Base-by-base conservation (phyloP, 1,140 invertebrate species). In the Bombus consobrinus region DNA sequence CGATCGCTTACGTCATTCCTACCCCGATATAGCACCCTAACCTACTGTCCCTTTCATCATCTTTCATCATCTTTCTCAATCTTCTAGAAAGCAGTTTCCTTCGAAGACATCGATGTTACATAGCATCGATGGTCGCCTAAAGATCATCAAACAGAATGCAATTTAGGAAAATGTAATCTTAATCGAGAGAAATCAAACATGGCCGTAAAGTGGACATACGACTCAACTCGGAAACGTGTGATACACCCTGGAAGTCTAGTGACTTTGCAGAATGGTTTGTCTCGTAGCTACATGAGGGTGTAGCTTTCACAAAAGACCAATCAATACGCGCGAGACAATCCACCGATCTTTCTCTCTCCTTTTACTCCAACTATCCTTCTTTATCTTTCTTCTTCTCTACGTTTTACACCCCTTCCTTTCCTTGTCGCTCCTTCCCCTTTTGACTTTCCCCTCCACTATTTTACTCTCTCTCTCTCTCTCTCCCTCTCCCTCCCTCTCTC, bases 281-380 rank as follows among this genome's bases (percentile, higher is more conserved):
- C 76, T 78, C 76, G 81, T 69, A 69, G 77, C 87, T 91, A 89
- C 89, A 91, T 89, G 89, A 86, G 91, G 88, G 85, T 93, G 89
- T 92, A 92, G 89, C 90, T 92, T 91, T 93, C 92, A 91, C 88
- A 91, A 93, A 93, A 94, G 91, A 93, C 94, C 94, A 95, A 95
- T 95, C 95, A 94, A 95, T 95, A 95, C 89, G 81, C 91, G 92
- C 90, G 88, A 92, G 88, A 88, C 92, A 87, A 94, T 95, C 92
- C 92, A 90, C 87, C 93, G 88, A 94, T 94, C 94, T 94, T 90
- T 92, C 91, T 78, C 62, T 77, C 82, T 79, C 86, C 80, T 47
- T 87, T 69, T 47, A 81, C 71, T 57, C 69, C 43, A 18, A 66
- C 72, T 25, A 15, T 75, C 59, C 77, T 81, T 80, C 80, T 41